Evolutionary conservation across 2,888 invertebrate species (phyloP).

Genomic region (Dysmachus trigonus): DNA sequence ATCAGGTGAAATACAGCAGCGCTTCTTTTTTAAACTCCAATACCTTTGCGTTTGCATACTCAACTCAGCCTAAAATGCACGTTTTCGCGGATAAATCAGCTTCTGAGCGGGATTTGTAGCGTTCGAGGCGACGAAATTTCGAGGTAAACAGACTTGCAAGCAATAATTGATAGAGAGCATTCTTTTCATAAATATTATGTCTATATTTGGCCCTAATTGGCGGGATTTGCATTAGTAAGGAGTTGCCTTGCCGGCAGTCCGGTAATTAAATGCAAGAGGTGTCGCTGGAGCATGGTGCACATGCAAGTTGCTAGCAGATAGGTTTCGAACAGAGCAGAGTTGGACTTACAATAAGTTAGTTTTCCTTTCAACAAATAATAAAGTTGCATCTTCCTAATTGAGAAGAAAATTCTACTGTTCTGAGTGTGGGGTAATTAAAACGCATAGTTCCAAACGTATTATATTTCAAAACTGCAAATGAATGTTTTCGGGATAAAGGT

Average conservation of each 20-base stretch:
- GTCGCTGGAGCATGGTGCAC: not conserved
- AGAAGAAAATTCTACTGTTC: no score
- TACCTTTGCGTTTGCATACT: not conserved
- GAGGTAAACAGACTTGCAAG: not conserved
- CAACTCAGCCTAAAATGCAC: not conserved
- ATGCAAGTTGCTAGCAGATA: not conserved
- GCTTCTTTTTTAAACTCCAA: not conserved
- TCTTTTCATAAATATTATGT: not conserved
- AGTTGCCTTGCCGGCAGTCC: no score
- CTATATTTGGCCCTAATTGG: not conserved
- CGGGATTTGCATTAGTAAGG: not conserved
- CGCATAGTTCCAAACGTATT: no score
- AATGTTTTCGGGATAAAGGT: no score
- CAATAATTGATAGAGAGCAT: not conserved
- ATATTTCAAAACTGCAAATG: no score
- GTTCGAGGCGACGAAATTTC: not conserved
- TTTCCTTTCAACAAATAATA: no score
- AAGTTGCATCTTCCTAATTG: no score
- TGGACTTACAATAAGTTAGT: no score
- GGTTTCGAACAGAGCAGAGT: no score
- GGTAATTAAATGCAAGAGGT: not conserved
- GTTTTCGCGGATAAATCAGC: not conserved
- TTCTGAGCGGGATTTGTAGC: not conserved
- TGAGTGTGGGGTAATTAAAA: no score
- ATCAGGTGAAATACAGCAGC: not conserved